These are phyloP conservation scores for Hoplostethus mediterraneus DNA, from an alignment of 2,797 vertebrate genomes.

Conservation along the genomic window DNA sequence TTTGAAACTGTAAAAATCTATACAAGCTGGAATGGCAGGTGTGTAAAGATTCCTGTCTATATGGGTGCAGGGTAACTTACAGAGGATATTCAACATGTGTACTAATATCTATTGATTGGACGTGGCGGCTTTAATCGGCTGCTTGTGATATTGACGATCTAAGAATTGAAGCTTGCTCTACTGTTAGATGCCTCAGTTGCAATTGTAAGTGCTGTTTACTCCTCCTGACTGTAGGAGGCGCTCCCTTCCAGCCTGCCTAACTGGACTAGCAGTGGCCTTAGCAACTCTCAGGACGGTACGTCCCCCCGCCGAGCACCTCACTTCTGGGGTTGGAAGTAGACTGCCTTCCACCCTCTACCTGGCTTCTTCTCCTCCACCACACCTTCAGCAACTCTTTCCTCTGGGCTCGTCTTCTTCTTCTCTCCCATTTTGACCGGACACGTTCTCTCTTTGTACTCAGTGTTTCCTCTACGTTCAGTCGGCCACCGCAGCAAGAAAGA, in stretches of 20 bases:
- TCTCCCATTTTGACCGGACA: constrained; percentile 42
- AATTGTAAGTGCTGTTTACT: background rate
- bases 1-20: too few species aligned
- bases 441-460: constrained; percentile 29
- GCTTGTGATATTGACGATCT: background rate
- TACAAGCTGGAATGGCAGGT: too few species aligned
- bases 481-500: background rate
- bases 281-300: constrained; percentile 96
- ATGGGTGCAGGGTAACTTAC: too few species aligned
- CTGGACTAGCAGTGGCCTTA: constrained; percentile 95
- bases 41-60: too few species aligned
- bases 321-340: constrained; percentile 94
- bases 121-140: too few species aligned
- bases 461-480: constrained; percentile 42
- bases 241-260: constrained; percentile 91
- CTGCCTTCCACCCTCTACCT: constrained; percentile 84
- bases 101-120: too few species aligned
- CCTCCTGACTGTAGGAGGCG: constrained; percentile 82
- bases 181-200: background rate
- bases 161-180: background rate
- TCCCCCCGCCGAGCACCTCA: constrained; percentile 93
- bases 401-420: constrained; percentile 86
- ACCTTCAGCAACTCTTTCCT: constrained; percentile 84
- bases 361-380: constrained; percentile 42
- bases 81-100: too few species aligned